phyloP scores from a whole-genome alignment of 2,113 vertebrate species.

The Ptilorrhoa leucosticta region DNA sequence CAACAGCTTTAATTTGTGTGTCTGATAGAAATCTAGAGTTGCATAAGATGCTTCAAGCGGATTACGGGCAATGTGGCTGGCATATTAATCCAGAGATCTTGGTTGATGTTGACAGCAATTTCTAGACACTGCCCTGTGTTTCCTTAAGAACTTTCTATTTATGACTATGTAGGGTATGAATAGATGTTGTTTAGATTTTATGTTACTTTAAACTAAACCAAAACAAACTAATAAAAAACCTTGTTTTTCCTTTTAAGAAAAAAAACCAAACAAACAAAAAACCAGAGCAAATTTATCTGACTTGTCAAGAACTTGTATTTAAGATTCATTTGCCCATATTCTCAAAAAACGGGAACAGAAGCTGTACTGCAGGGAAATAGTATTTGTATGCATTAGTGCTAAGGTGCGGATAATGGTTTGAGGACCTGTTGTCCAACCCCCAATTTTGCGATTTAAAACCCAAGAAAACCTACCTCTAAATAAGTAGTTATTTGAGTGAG shows the following conservation, averaged over 20 bases:
- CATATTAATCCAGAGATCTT: constrained; percentile 19
- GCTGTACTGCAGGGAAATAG: not conserved
- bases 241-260: not conserved
- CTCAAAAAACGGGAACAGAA: not conserved
- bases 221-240: not conserved
- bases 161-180: not conserved
- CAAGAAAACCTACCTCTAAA: not conserved
- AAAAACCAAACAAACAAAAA: not conserved
- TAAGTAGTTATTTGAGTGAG: not conserved
- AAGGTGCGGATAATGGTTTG: not conserved
- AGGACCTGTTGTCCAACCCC: accelerated
- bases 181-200: not conserved
- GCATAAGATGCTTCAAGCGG: constrained; percentile 22
- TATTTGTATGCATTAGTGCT: not conserved
- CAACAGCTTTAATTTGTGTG: not conserved
- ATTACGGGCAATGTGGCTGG: not conserved
- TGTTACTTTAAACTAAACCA: not conserved
- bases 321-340: not conserved
- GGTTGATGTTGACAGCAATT: not conserved
- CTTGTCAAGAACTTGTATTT: not conserved
- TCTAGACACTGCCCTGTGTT: not conserved
- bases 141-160: not conserved
- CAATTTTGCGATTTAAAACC: not conserved
- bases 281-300: not conserved
- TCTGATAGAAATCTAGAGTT: not conserved